Conservation (phyloP, 2,797 vertebrate species). For the Melanotaenia pygmaea region DNA sequence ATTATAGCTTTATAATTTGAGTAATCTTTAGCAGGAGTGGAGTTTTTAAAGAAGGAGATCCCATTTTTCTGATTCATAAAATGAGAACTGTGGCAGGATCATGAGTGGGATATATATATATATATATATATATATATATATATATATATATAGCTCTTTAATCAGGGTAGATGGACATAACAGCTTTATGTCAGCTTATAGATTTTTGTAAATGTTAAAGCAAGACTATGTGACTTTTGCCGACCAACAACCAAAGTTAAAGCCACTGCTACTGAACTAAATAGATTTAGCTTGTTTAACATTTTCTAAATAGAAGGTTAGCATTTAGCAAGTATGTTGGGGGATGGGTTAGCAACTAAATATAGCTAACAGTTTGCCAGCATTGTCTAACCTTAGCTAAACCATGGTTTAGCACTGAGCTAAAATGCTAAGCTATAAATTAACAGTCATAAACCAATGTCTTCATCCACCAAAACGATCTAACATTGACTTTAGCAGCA, state of each 20-base stretch:
- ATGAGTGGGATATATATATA: not conserved
- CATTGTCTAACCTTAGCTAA: not conserved
- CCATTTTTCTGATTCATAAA: constrained; percentile 32
- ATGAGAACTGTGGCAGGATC: constrained; percentile 11
- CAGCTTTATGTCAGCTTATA: not conserved
- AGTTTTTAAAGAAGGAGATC: constrained; percentile 51
- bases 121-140: not conserved
- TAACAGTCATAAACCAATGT: not conserved
- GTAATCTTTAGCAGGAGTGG: constrained; percentile 60
- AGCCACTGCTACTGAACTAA: not conserved
- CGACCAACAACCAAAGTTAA: not conserved
- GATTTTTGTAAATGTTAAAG: constrained; percentile 29
- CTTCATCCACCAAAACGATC: not conserved
- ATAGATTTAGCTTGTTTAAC: not conserved
- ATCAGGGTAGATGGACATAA: not conserved
- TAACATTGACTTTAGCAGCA: not conserved
- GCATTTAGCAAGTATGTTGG: constrained; percentile 4
- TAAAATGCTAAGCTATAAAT: constrained; percentile 8
- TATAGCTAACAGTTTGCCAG: not conserved
- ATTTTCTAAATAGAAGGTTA: not conserved
- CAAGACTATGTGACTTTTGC: constrained; percentile 36
- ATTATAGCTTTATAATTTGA: constrained; percentile 78
- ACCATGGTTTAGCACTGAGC: not conserved
- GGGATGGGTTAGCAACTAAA: not conserved
- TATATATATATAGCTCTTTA: constrained; percentile 1